Evolutionary conservation across 2,113 vertebrate genomes (phyloP).

Genomic region (Hepsetus odoe): DNA sequence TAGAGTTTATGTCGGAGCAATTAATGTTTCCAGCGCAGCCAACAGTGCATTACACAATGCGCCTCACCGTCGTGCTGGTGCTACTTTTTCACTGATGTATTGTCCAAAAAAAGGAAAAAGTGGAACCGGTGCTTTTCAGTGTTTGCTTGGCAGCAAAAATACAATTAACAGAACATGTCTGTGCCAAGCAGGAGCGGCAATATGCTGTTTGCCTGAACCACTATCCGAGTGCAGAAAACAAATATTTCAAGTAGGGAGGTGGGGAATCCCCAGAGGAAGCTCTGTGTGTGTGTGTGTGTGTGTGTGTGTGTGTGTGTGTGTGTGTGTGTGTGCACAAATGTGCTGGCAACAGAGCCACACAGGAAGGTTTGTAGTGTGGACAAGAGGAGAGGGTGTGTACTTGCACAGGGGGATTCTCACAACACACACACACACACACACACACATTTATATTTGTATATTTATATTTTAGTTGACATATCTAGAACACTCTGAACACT

Average conservation of each 20-base stretch:
- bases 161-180: conserved; percentile 70
- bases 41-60: conserved; percentile 24
- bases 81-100: conserved; percentile 43
- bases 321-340: conserved; percentile 47
- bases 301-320: conserved; percentile 13
- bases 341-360: conserved; percentile 50
- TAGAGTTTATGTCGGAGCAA: conserved; percentile 1
- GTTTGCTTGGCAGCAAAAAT: conserved; percentile 71
- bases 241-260: conserved; percentile 61
- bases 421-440: too few relatives aligned
- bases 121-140: conserved; percentile 50
- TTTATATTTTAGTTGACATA: too few relatives aligned
- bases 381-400: conserved; percentile 54
- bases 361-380: conserved; percentile 66
- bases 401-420: too few relatives aligned
- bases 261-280: conserved; percentile 58
- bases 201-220: conserved; percentile 66
- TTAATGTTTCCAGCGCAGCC: neutral
- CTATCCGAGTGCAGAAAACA: conserved; percentile 58
- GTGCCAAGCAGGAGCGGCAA: conserved; percentile 71
- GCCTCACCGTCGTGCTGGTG: neutral
- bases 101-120: conserved; percentile 8
- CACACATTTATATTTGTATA: neutral
- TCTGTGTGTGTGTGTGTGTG: conserved; percentile 27
- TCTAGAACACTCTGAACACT: too few relatives aligned